A percentile compares a stretch with the other conserved stretches of the same genome.
phyloP scores from a whole-genome alignment of 2,888 invertebrate genomes.

The Aporophyla nigra region DNA sequence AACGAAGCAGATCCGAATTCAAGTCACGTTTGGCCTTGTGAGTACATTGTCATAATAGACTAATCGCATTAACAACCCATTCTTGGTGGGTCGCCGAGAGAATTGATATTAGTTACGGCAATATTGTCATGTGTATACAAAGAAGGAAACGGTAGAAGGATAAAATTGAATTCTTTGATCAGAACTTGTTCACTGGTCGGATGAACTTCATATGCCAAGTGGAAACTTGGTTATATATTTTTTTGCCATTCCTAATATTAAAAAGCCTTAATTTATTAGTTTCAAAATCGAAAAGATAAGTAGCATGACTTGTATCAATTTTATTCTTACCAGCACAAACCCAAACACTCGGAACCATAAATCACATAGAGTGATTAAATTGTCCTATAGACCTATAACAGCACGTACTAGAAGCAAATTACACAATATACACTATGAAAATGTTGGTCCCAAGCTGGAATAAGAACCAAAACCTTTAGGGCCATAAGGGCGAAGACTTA shows the following conservation, averaged over 20 bases:
- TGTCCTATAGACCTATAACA: not conserved
- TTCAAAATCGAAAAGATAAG: not conserved
- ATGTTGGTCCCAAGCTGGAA: not conserved
- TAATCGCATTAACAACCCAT: constrained; percentile 47
- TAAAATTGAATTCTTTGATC: not conserved
- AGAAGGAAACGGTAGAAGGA: not conserved
- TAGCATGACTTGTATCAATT: no score
- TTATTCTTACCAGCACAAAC: not conserved
- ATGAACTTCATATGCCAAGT: no score
- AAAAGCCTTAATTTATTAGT: not conserved
- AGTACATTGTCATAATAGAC: constrained; percentile 44
- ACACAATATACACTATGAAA: not conserved
- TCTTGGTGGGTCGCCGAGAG: not conserved
- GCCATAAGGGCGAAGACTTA: not conserved
- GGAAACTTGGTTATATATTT: not conserved
- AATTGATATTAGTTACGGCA: constrained; percentile 46
- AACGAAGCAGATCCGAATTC: constrained; percentile 18
- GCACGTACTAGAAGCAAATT: not conserved
- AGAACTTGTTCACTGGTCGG: not conserved
- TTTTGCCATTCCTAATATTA: not conserved
- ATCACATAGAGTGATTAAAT: not conserved
- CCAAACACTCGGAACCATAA: not conserved
- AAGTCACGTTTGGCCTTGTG: constrained; percentile 58
- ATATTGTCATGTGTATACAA: constrained; percentile 23
- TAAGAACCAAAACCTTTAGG: not conserved